Percentiles rank a stretch among this genome's conserved stretches.
phyloP scores from a whole-genome alignment of 2,797 vertebrate genomes.

The Synanceia verrucosa region DNA sequence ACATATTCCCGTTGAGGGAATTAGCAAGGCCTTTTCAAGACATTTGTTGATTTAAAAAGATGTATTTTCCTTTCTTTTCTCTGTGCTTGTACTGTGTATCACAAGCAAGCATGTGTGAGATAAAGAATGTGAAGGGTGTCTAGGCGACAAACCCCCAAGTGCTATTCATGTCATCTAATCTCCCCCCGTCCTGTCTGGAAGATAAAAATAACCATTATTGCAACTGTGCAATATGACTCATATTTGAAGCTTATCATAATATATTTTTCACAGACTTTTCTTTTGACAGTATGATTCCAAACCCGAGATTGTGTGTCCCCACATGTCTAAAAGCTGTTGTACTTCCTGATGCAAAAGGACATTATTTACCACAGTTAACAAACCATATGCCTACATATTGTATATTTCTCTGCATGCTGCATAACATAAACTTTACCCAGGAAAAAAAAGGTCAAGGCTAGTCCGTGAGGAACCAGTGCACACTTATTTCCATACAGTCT shows the following conservation, averaged over 20 bases:
- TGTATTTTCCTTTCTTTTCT: constrained; percentile 6
- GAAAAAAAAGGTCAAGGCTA: constrained; percentile 62
- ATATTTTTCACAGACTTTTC: neutral
- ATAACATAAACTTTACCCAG: constrained; percentile 43
- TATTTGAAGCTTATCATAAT: neutral
- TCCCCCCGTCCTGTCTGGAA: constrained; percentile 24
- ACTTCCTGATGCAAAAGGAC: no score
- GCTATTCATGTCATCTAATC: constrained; percentile 38
- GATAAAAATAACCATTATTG: constrained; percentile 44
- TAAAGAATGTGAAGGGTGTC: constrained; percentile 20
- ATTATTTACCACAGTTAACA: neutral
- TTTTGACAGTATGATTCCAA: neutral
- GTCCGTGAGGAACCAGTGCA: constrained; percentile 31
- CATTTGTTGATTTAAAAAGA: constrained; percentile 25
- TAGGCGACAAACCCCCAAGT: neutral
- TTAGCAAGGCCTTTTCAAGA: constrained; percentile 19
- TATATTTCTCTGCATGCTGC: constrained; percentile 28
- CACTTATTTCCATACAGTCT: constrained; percentile 60
- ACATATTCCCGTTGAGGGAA: constrained; percentile 43
- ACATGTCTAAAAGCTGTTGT: constrained; percentile 4
- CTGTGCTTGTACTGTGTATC: neutral
- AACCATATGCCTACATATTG: no score
- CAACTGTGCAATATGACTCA: constrained; percentile 28
- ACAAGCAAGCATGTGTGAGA: constrained; percentile 1
- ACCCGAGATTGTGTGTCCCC: neutral